Conservation (phyloP, 2,113 vertebrate species). For the Mustela nigripes region DNA sequence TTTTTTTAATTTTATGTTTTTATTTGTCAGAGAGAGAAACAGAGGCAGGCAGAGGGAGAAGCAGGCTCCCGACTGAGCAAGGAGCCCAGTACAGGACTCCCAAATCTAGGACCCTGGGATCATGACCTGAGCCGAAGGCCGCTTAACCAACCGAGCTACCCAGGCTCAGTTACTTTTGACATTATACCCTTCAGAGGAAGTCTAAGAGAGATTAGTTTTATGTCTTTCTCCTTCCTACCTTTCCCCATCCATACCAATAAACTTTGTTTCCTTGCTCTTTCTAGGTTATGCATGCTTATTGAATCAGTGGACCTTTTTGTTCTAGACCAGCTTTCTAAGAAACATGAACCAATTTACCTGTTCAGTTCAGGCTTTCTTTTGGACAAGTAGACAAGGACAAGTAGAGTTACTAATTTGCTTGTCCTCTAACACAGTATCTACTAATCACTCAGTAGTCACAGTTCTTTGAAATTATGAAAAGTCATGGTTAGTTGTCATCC, state of each 20-base stretch:
- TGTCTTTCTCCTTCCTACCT: neutral
- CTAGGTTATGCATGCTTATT: neutral
- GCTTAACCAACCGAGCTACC: neutral
- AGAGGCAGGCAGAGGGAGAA: too few relatives aligned
- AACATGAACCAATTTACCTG: neutral
- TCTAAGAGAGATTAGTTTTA: neutral
- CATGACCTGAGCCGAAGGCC: neutral
- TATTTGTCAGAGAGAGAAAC: too few relatives aligned
- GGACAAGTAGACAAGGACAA: neutral
- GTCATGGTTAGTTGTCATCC: neutral
- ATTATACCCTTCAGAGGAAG: neutral
- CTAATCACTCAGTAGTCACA: neutral
- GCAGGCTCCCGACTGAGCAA: too few relatives aligned
- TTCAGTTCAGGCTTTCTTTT: neutral
- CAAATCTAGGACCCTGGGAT: too few relatives aligned
- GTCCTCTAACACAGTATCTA: neutral
- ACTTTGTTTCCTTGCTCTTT: neutral
- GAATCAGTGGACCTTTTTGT: neutral
- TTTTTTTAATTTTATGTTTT: too few relatives aligned
- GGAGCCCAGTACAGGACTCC: too few relatives aligned
- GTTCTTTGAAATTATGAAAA: slow-evolving; percentile 32
- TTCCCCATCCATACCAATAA: neutral
- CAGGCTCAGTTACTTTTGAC: neutral
- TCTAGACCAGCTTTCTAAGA: neutral
- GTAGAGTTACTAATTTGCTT: neutral